Evolutionary conservation across 1,140 invertebrate genomes (phyloP).

Genomic region (Hycleus phaleratus): DNA sequence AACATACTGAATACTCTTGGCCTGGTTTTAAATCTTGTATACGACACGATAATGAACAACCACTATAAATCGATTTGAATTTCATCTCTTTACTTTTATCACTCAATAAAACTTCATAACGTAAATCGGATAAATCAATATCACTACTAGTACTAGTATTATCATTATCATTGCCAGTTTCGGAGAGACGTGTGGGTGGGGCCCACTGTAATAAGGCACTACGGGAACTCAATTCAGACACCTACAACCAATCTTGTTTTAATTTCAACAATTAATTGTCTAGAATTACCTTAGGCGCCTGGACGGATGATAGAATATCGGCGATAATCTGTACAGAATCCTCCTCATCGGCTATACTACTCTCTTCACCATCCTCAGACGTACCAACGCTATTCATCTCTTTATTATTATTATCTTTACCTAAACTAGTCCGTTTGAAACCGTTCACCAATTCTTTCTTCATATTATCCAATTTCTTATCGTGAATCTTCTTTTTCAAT

Average conservation of each 20-base stretch:
- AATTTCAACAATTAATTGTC: conserved; percentile 18
- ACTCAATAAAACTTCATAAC: conserved; percentile 67
- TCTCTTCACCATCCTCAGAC: conserved; percentile 62
- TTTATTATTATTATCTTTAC: conserved; percentile 32
- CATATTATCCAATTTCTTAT: conserved; percentile 19
- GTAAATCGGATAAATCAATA: conserved; percentile 51
- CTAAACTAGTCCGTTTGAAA: conserved; percentile 31
- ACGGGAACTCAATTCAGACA: conserved; percentile 66
- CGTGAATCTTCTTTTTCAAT: conserved; percentile 49
- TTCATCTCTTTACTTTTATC: conserved; percentile 68
- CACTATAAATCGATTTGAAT: conserved; percentile 73
- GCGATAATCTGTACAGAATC: conserved; percentile 56
- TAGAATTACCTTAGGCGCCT: conserved; percentile 56
- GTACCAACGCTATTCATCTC: conserved; percentile 56
- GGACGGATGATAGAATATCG: conserved; percentile 63
- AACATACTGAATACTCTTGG: conserved; percentile 69
- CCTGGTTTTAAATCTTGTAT: conserved; percentile 75
- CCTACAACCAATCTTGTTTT: conserved; percentile 42
- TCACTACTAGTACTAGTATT: conserved; percentile 26
- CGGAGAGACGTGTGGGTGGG: conserved; percentile 53
- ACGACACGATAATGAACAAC: conserved; percentile 55
- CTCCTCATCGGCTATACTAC: conserved; percentile 60
- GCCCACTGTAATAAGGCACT: conserved; percentile 74
- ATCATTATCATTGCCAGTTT: conserved; percentile 34
- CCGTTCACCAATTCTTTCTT: conserved; percentile 43